Percentiles rank a stretch among this genome's conserved stretches.
phyloP scores from a whole-genome alignment of 2,113 vertebrate genomes.

The Corythoichthys haematopterus region DNA sequence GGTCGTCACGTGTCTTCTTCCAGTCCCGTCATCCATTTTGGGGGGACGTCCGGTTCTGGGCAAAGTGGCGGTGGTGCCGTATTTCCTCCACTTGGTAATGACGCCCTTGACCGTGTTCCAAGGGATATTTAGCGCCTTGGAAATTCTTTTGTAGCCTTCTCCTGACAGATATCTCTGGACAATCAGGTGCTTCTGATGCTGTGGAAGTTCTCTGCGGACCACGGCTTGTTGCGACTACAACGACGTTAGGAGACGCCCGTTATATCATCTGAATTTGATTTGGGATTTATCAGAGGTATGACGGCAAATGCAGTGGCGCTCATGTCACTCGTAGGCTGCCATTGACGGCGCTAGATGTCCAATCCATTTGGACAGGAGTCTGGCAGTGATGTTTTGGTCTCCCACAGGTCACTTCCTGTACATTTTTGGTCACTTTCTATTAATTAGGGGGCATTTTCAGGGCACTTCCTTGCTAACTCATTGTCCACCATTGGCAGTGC shows the following conservation, averaged over 20 bases:
- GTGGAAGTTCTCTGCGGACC: background rate
- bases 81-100: background rate
- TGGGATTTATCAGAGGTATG: background rate
- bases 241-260: background rate
- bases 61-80: background rate
- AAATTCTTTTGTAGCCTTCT: constrained; percentile 6
- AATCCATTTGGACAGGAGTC: too few relatives aligned
- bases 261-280: background rate
- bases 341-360: too few relatives aligned
- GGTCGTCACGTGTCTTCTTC: background rate
- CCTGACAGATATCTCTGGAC: background rate
- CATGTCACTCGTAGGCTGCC: too few relatives aligned
- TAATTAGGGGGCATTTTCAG: too few relatives aligned
- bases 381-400: too few relatives aligned
- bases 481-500: too few relatives aligned
- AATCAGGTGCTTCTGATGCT: background rate
- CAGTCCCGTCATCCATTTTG: background rate
- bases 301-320: background rate
- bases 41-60: background rate
- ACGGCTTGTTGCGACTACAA: background rate
- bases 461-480: too few relatives aligned
- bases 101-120: background rate
- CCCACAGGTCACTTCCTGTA: too few relatives aligned
- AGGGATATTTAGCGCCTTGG: background rate
- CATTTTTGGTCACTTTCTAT: too few relatives aligned